phyloP scores from a whole-genome alignment of 2,888 invertebrate genomes.

The Harpagoxenus sublaevis region DNA sequence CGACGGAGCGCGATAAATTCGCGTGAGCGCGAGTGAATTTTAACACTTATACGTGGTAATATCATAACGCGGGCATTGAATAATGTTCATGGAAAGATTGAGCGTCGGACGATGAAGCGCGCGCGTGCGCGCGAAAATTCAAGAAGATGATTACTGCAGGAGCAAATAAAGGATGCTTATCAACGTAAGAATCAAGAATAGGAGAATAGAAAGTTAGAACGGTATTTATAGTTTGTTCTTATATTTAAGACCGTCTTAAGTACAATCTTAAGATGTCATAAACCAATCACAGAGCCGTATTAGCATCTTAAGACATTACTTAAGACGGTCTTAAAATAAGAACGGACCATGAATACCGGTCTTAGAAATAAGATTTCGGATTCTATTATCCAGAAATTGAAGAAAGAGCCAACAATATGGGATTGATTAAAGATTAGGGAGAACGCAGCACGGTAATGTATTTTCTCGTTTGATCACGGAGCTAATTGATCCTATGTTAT shows the following conservation, averaged over 20 bases:
- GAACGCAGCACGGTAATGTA: background rate
- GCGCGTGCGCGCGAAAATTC: constrained; percentile 1
- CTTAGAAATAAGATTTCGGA: constrained; percentile 23
- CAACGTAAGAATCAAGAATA: constrained; percentile 6
- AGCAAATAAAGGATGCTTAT: constrained; percentile 11
- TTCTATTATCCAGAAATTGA: constrained; percentile 21
- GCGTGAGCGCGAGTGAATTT: constrained; percentile 47
- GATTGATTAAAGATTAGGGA: constrained; percentile 12
- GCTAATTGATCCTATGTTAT: constrained; percentile 26
- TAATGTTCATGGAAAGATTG: constrained; percentile 45
- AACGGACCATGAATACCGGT: too few relatives aligned
- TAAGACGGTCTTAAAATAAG: too few relatives aligned
- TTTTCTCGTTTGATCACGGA: constrained; percentile 30
- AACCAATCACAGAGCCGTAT: too few relatives aligned
- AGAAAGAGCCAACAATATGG: background rate
- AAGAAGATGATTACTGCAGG: constrained; percentile 5
- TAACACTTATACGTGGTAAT: constrained; percentile 54
- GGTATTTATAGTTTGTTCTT: too few relatives aligned
- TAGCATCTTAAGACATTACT: too few relatives aligned
- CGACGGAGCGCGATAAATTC: constrained; percentile 51
- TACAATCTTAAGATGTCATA: too few relatives aligned
- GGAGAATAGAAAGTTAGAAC: background rate
- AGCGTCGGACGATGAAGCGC: constrained; percentile 41
- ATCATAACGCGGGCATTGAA: constrained; percentile 51
- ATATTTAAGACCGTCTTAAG: too few relatives aligned